Percentiles rank a stretch among this genome's conserved stretches.
These are phyloP conservation scores for Siphlonurus alternatus DNA, from an alignment of 2,888 invertebrate genomes.

Conservation along the genomic window DNA sequence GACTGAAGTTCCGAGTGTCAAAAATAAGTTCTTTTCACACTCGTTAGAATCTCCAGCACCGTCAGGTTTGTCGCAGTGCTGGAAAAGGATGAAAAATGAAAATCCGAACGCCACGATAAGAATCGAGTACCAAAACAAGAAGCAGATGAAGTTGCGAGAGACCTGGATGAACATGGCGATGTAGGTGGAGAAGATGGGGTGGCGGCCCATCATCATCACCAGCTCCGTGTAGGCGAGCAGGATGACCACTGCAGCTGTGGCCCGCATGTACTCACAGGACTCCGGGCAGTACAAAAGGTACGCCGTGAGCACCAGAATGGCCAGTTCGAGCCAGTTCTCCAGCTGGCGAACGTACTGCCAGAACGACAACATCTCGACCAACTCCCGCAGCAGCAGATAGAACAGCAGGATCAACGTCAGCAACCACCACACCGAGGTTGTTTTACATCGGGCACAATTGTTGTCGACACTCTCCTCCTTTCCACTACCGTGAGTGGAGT, in stretches of 20 bases:
- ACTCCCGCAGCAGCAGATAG: slow-evolving; percentile 45
- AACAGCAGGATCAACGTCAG: slow-evolving; percentile 32
- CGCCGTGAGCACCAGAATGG: slow-evolving; percentile 44
- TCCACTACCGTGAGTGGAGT: slow-evolving; percentile 25
- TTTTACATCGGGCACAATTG: no score
- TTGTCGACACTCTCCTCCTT: no score
- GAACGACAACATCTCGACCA: slow-evolving; percentile 51
- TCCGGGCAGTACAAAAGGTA: slow-evolving; percentile 41
- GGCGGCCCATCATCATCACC: slow-evolving; percentile 59
- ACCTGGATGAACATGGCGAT: slow-evolving; percentile 73
- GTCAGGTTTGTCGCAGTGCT: slow-evolving; percentile 23
- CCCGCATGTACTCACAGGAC: no score
- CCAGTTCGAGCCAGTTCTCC: slow-evolving; percentile 60
- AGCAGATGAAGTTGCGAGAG: slow-evolving; percentile 60
- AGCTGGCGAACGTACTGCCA: slow-evolving; percentile 44
- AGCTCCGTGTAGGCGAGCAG: slow-evolving; percentile 59
- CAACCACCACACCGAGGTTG: slow-evolving; percentile 2
- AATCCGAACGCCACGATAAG: slow-evolving; percentile 66
- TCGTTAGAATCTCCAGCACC: no score
- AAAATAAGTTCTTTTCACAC: slow-evolving; percentile 45
- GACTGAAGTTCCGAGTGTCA: slow-evolving; percentile 48
- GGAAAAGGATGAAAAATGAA: slow-evolving; percentile 62
- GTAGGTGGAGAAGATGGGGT: slow-evolving; percentile 61
- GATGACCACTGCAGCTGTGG: slow-evolving; percentile 54
- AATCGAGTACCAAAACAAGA: slow-evolving; percentile 61